Base-by-base conservation (phyloP, 2,113 vertebrate genomes). In the Turdus rufiventris region DNA sequence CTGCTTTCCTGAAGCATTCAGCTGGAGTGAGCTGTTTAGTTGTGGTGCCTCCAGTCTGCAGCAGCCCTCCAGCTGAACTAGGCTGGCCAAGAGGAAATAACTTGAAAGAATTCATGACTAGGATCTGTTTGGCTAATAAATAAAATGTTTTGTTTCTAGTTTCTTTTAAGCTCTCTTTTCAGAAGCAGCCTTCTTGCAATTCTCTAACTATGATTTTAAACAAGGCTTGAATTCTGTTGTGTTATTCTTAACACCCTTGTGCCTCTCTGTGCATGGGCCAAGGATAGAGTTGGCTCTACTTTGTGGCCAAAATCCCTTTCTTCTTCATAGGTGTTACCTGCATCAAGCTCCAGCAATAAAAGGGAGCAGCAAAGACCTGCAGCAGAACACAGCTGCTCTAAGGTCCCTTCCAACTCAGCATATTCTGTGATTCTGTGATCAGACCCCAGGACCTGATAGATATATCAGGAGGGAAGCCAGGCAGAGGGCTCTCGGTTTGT, bases 401-500 rank as follows among this genome's bases (percentile, higher is more conserved):
- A 63, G 36, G 15, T 12, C 67, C 33, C 28, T 68, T 60, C 18
- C 33, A 45, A 14, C 11, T 33, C 28, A 38, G 21, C 8, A 33
- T 23, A 13, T 28, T 51, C 45, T 38, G 33, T 43, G 72, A 60
- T 45, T 60, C 23, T 60, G 18, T 68, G 45, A 43, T 61, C 45
- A 78, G 42, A 42, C 7, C 28, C 11, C 34, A 56, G 34, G 14
- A 83, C 7, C 29, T 50, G 34, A 28, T 2, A 53, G 31, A 29
- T 21, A 26, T 9, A 12, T 47, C 20, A 47, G 10, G 3, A 70
- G 29, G 17, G 6, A 14, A 74, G 5, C 5, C 25, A 83, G 15
- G 20, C 9, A 50, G 43, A 71, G 12, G 12, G 14, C 20, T 36
- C 16, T 14, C 0, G 0, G 8, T 28, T 12, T 10, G 3, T 13